These are phyloP conservation scores for Chloropsis hardwickii DNA, from an alignment of 2,113 vertebrate species.

Conservation along the genomic window DNA sequence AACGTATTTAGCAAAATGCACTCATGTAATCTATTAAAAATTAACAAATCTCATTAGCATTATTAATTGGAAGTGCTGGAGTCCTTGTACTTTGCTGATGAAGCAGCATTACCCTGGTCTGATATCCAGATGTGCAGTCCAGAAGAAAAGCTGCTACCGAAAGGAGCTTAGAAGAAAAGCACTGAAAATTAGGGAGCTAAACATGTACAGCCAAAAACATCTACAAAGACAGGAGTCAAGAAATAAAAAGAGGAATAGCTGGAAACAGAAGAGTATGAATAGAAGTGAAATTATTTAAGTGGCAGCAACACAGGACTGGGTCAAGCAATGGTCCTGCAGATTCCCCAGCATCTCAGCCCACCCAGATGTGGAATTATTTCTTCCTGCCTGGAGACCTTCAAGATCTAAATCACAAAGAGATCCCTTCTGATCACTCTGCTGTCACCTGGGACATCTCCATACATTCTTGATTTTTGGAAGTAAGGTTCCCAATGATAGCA, in stretches of 20 bases:
- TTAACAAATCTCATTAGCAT: slow-evolving; percentile 41
- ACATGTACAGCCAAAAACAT: not conserved
- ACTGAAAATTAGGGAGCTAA: not conserved
- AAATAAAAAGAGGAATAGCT: not conserved
- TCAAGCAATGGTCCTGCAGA: not conserved
- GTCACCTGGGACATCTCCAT: not conserved
- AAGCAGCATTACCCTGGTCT: not conserved
- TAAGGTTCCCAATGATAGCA: not conserved
- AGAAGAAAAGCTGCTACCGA: not conserved
- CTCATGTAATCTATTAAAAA: slow-evolving; percentile 43
- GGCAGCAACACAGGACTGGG: not conserved
- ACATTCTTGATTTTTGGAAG: not conserved
- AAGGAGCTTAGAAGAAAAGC: not conserved
- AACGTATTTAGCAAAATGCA: not conserved
- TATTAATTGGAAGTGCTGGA: not conserved
- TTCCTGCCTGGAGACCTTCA: not conserved
- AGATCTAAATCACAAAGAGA: not conserved
- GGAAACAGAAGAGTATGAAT: not conserved
- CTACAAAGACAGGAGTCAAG: not conserved
- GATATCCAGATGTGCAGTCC: not conserved
- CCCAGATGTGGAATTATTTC: not conserved
- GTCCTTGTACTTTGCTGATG: not conserved
- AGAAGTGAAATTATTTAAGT: not conserved
- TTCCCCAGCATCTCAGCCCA: not conserved
- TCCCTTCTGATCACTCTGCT: not conserved